Base-by-base conservation (phyloP, 2,113 vertebrate genomes). In the Taurulus bubalis region DNA sequence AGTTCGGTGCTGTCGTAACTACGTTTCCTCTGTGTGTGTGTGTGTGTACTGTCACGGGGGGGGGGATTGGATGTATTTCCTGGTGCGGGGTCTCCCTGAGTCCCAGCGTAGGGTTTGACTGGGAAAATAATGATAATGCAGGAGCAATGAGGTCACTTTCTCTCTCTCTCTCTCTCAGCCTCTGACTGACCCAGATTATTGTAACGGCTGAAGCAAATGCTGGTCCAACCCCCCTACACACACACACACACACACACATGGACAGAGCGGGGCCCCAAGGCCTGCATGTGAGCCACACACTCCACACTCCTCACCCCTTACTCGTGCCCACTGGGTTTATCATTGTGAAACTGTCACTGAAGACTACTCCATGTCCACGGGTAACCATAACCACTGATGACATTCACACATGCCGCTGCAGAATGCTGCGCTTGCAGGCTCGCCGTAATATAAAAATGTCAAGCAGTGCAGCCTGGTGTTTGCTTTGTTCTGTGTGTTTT, bases 81-180 rank as follows among this genome's bases (percentile, higher is more conserved):
- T 89, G 80, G 60, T 82, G 66, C 49, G 59, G 59, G 71, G 47
- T 79, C 77, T 75, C 73, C 77, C 66, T 34, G 55, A 74, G 49
- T 84, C 58, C 40, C 80, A 53, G 70, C 8, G 18, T 64, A 79
- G 83, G 55, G 79, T 77, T 60, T 8, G 75, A 81, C 75, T 79
- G 86, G 82, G 84, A 91, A 91, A 89, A 84, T 83, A 85, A 86
- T 75, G 86, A 91, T 90, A 85, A 87, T 85, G 71, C 68, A 70
- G 62, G 80, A 80, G 83, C 91, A 87, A 81, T 87, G 90, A 91
- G 91, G 85, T 91, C 89, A 85, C 71, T 45, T 63, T 81, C 72
- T 76, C 20, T 51, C 53, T 55, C 71, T 51, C 62, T 81, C 69
- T 81, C 70, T 77, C 53, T 40, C 79, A 83, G 72, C 73, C 42